Conservation (phyloP, 1,140 invertebrate genomes). For the Zaprionus vittiger region DNA sequence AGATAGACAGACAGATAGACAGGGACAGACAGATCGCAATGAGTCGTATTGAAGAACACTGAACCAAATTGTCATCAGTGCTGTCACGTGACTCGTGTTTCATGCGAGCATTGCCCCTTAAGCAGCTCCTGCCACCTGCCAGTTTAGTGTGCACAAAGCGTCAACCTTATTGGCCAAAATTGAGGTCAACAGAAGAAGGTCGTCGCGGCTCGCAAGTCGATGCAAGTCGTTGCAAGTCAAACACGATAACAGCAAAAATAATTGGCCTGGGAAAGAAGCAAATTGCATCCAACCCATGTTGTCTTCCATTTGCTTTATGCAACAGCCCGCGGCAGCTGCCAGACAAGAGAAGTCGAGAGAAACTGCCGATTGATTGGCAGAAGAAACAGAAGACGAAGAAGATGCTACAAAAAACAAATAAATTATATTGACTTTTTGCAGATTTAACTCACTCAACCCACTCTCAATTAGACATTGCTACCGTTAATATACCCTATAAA, state of each 20-base stretch:
- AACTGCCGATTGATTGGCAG: background rate
- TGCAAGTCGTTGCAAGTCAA: constrained; percentile 15
- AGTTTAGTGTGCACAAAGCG: constrained; percentile 37
- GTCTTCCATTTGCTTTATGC: constrained; percentile 38
- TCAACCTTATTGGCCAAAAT: constrained; percentile 73
- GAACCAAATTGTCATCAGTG: constrained; percentile 46
- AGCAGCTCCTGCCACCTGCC: constrained; percentile 54
- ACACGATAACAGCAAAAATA: constrained; percentile 75
- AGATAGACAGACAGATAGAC: background rate
- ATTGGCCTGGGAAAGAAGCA: constrained; percentile 58
- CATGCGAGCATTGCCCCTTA: constrained; percentile 64
- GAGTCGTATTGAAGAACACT: constrained; percentile 25
- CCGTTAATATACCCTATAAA: background rate
- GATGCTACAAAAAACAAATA: background rate
- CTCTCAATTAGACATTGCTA: background rate
- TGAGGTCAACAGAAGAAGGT: constrained; percentile 77
- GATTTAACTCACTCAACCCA: background rate
- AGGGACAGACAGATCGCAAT: background rate
- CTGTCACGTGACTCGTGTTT: background rate
- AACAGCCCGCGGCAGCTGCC: constrained; percentile 3
- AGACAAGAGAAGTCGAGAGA: constrained; percentile 1
- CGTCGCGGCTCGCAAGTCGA: constrained; percentile 40
- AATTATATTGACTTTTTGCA: background rate
- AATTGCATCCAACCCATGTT: constrained; percentile 65
- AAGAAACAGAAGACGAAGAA: background rate